Evolutionary conservation across 2,113 vertebrate genomes (phyloP).

Genomic region (Columbina picui): DNA sequence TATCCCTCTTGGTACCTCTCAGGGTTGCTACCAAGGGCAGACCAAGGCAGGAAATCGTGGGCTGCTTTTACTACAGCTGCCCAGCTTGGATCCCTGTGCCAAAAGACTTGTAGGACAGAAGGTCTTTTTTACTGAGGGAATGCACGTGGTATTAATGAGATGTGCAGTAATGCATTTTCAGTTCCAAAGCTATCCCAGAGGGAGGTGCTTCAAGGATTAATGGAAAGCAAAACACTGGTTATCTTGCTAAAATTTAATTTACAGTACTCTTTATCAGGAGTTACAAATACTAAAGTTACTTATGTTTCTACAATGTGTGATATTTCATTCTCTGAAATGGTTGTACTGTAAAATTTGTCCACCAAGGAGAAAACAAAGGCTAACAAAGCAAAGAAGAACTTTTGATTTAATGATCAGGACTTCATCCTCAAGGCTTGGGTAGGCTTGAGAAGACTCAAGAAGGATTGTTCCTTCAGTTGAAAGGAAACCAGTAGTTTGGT

Average conservation of each 20-base stretch:
- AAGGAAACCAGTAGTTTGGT: background rate
- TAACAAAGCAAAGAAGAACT: background rate
- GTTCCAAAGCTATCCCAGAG: background rate
- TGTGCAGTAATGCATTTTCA: slow-evolving; percentile 11
- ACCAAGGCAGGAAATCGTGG: background rate
- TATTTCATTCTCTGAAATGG: background rate
- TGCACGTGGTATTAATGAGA: background rate
- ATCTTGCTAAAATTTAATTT: slow-evolving; percentile 40
- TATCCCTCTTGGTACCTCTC: background rate
- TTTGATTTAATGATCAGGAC: background rate
- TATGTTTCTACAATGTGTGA: background rate
- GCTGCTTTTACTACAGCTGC: background rate
- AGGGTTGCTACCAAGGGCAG: background rate
- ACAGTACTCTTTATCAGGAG: background rate
- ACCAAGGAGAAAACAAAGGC: background rate
- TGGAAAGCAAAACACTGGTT: slow-evolving; percentile 20
- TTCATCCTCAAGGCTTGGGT: background rate
- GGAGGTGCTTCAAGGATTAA: slow-evolving; percentile 20
- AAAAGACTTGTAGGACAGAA: background rate
- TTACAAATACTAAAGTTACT: background rate
- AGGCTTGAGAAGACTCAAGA: background rate
- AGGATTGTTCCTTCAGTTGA: background rate
- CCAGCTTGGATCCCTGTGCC: background rate
- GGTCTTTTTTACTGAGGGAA: background rate
- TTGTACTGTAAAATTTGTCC: background rate